A percentile compares a stretch with the other conserved stretches of the same genome.
Evolutionary conservation across 1,140 invertebrate genomes (phyloP).

Genomic region (Drosophila aff.): DNA sequence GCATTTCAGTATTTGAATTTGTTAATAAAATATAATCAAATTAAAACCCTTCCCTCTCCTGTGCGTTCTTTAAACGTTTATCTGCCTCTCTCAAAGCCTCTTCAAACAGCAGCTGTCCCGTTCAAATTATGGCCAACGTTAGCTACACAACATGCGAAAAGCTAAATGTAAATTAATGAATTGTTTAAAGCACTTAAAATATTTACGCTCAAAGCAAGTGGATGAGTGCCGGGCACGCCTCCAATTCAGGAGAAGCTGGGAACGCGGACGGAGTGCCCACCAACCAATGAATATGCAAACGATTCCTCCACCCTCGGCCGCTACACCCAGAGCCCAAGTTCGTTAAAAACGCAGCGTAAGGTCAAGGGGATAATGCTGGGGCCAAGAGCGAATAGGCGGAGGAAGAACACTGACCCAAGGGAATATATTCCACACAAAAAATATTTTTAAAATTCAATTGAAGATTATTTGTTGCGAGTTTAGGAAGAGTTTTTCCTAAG

Average conservation of each 20-base stretch:
- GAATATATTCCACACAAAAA: not conserved
- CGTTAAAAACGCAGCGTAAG: slow-evolving; percentile 67
- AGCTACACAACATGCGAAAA: slow-evolving; percentile 32
- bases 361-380: slow-evolving; percentile 53
- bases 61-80: slow-evolving; percentile 16
- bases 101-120: slow-evolving; percentile 14
- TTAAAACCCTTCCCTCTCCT: not conserved
- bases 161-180: slow-evolving; percentile 80
- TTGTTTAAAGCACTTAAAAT: slow-evolving; percentile 78
- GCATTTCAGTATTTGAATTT: not conserved
- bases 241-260: slow-evolving; percentile 1
- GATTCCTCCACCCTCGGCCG: slow-evolving; percentile 27
- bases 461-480: not conserved
- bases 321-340: slow-evolving; percentile 46
- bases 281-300: slow-evolving; percentile 81
- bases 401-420: not conserved
- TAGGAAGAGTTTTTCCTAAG: too few relatives aligned
- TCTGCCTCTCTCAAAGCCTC: slow-evolving; percentile 15
- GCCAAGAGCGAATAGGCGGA: slow-evolving; percentile 1
- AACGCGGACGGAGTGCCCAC: slow-evolving; percentile 41
- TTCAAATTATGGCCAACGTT: slow-evolving; percentile 37
- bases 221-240: slow-evolving; percentile 32
- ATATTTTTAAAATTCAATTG: not conserved
- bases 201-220: slow-evolving; percentile 74
- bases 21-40: not conserved